Base-by-base conservation (phyloP, 2,888 invertebrate species). In the Dusona sp. region DNA sequence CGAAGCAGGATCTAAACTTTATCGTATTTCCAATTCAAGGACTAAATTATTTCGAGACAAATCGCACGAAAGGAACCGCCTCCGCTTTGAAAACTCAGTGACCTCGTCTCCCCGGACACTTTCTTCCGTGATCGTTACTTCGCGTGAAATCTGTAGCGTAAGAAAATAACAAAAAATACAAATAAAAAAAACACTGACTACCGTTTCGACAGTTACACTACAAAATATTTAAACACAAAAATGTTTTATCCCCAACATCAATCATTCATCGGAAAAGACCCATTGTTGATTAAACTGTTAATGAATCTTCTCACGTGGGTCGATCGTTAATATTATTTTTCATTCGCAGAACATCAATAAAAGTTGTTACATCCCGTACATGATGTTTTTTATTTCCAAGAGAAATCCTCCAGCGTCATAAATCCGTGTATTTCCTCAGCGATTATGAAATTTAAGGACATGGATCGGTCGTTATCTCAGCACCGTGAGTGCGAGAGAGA, bases 281-380 rank as follows among this genome's bases (percentile, higher is more conserved):
- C 65, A 68, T 33, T 22, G 25, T 77, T 42, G 73, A 42, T 83
- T 79, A 25, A 72, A 64, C 38, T 51, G n/a, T 29, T 45, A 42
- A 29, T 22, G 25, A 38, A 79, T 75, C 68, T 61, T 68, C 61
- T 64, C 22, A 25, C 54, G 7, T 70, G 79, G 65, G 79, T 64
- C 48, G 72, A 70, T 89, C 85, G 88, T 89, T 85, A 87, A 89
- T 89, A 88, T 91, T 90, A 90, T 90, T 91, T 90, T 90, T 89
- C 91, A 91, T 89, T 89, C 90, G 87, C 83, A 51, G 70, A 72
- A 89, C 89, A 89, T 89, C 88, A 92, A 93, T 92, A 92, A 92
- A 92, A 90, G 87, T 91, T 91, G 89, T 91, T 92, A 92, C 87
- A 88, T 88, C 89, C 91, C 89, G 88, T 84, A 82, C 86, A 65